These are phyloP conservation scores for Clinocottus analis DNA, from an alignment of 2,113 vertebrate genomes.

Conservation along the genomic window DNA sequence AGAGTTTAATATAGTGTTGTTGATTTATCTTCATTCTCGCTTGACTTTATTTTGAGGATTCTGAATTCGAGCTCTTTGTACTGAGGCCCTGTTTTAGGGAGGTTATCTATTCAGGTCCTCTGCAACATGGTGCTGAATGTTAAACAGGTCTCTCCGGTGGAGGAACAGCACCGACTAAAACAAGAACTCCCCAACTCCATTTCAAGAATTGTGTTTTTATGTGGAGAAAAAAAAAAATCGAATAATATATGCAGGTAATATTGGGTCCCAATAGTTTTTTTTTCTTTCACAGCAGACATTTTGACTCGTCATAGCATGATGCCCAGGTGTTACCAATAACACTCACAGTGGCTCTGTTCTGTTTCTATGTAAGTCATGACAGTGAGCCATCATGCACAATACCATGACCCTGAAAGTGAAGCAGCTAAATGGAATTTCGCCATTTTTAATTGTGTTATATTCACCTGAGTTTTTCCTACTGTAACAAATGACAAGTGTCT, in stretches of 20 bases:
- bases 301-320: neutral
- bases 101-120: conserved; percentile 31
- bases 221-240: neutral
- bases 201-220: neutral
- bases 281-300: conserved; percentile 13
- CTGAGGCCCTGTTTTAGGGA: conserved; percentile 7
- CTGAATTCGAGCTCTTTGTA: neutral
- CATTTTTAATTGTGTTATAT: neutral
- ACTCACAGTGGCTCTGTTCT: neutral
- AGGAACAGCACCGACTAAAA: neutral
- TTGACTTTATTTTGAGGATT: neutral
- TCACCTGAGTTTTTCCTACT: neutral
- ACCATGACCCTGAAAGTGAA: conserved; percentile 1
- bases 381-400: neutral
- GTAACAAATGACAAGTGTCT: neutral
- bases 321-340: neutral
- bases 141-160: conserved; percentile 41
- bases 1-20: neutral
- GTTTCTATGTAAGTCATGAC: conserved; percentile 3
- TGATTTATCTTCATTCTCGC: neutral
- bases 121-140: conserved; percentile 58
- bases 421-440: conserved; percentile 14
- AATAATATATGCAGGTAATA: neutral
- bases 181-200: neutral
- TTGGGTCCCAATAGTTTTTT: neutral